phyloP scores from a whole-genome alignment of 2,113 vertebrate genomes.

The Dipodomys spectabilis region DNA sequence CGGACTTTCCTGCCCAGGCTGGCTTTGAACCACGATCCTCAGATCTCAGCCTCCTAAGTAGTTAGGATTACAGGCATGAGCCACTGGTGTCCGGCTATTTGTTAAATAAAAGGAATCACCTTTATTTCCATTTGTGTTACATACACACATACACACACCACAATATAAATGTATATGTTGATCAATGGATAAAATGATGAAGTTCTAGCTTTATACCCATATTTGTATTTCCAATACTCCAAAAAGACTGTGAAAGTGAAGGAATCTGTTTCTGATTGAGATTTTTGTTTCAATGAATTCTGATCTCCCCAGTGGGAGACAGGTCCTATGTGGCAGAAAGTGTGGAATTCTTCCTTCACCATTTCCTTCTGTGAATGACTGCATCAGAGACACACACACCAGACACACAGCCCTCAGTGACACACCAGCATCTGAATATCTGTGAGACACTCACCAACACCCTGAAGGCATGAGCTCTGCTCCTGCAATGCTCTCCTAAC shows the following conservation, averaged over 20 bases:
- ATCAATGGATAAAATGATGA: background rate
- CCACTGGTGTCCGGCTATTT: too few relatives aligned
- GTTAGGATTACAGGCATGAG: too few relatives aligned
- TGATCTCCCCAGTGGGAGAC: background rate
- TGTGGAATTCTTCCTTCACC: background rate
- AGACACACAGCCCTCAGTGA: too few relatives aligned
- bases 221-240: background rate
- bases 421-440: too few relatives aligned
- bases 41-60: too few relatives aligned
- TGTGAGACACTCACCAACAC: background rate
- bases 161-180: background rate
- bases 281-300: background rate
- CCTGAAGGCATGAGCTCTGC: background rate
- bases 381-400: background rate
- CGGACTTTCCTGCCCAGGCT: too few relatives aligned
- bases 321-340: background rate
- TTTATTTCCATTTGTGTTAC: background rate
- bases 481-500: background rate
- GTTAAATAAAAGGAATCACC: background rate
- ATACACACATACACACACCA: background rate
- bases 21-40: too few relatives aligned
- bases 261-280: background rate
- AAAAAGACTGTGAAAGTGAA: background rate
- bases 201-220: background rate
- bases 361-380: background rate